These are phyloP conservation scores for Denticeps clupeoides DNA, from an alignment of 2,797 vertebrate genomes.

Conservation along the genomic window DNA sequence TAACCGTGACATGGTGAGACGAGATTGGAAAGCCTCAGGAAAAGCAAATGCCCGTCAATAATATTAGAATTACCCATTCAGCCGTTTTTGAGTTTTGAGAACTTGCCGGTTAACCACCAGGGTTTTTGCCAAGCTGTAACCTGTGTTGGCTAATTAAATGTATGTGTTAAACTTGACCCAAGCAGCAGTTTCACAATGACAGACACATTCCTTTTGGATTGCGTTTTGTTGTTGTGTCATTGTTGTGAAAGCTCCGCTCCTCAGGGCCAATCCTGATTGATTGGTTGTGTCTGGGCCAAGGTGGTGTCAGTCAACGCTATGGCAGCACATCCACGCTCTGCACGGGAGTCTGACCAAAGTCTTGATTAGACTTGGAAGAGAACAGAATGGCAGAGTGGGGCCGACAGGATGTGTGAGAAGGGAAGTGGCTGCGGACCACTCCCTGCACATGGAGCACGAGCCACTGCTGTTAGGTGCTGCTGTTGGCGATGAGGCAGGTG, in stretches of 20 bases:
- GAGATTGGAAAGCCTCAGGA: constrained; percentile 26
- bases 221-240: constrained; percentile 16
- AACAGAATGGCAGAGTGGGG: too few species aligned
- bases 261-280: constrained; percentile 20
- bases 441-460: too few species aligned
- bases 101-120: background rate
- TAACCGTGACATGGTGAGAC: constrained; percentile 39
- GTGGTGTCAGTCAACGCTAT: constrained; percentile 3
- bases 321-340: background rate
- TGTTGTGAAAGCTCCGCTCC: constrained; percentile 17
- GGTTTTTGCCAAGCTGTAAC: constrained; percentile 3
- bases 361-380: too few species aligned
- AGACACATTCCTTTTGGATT: constrained; percentile 20
- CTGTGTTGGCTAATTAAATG: constrained; percentile 13
- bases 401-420: too few species aligned
- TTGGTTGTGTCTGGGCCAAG: constrained; percentile 14
- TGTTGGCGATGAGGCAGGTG: too few species aligned
- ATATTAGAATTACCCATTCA: too few species aligned
- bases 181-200: constrained; percentile 5
- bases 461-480: too few species aligned
- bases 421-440: too few species aligned
- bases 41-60: too few species aligned
- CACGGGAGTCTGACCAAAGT: background rate
- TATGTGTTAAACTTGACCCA: constrained; percentile 5
- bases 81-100: too few species aligned